A percentile compares a stretch with the other conserved stretches of the same genome.
Conservation (phyloP, 2,888 invertebrate genomes). For the Andrena camellia region DNA sequence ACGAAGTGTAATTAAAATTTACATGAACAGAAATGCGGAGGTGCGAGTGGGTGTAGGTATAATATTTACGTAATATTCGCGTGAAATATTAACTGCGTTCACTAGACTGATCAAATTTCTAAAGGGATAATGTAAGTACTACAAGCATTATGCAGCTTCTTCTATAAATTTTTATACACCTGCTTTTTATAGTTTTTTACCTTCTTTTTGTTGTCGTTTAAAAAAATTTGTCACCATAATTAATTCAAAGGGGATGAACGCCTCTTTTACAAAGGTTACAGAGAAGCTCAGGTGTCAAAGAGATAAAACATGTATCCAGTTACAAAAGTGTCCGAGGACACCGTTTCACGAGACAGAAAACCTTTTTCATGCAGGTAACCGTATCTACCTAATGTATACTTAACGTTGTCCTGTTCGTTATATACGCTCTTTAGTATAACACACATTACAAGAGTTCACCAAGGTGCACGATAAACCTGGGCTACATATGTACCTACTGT, state of each 20-base stretch:
- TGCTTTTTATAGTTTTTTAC: not conserved
- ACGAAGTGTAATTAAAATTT: constrained; percentile 25
- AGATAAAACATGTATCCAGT: constrained; percentile 30
- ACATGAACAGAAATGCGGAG: not conserved
- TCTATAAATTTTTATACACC: not conserved
- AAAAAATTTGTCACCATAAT: constrained; percentile 21
- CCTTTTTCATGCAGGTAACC: constrained; percentile 28
- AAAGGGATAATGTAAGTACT: not conserved
- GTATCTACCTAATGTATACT: constrained; percentile 18
- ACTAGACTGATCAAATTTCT: too few species aligned
- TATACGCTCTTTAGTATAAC: not conserved
- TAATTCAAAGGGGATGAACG: constrained; percentile 16
- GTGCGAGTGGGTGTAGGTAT: not conserved
- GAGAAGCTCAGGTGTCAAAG: constrained; percentile 33
- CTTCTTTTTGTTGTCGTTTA: not conserved
- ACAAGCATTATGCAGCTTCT: too few species aligned
- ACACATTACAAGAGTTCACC: not conserved
- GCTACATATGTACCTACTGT: too few species aligned
- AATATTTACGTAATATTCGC: not conserved
- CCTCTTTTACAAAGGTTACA: constrained; percentile 38
- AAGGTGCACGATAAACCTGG: constrained; percentile 3
- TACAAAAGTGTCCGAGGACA: constrained; percentile 22
- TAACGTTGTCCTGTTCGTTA: constrained; percentile 35
- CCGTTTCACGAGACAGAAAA: not conserved
- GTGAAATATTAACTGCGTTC: not conserved